phyloP scores from a whole-genome alignment of 2,797 vertebrate species.

The Bovichtus variegatus region DNA sequence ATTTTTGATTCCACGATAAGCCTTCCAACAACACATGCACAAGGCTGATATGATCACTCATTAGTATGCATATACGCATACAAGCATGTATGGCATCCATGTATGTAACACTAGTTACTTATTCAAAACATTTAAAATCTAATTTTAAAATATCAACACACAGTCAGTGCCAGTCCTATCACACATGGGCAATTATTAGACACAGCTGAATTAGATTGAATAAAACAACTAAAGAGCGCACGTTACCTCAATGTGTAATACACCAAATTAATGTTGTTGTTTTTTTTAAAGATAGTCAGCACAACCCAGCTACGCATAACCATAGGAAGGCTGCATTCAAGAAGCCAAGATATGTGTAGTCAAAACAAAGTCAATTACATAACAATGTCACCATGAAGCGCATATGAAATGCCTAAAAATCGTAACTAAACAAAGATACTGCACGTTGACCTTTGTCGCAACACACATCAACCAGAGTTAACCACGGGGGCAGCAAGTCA shows the following conservation, averaged over 20 bases:
- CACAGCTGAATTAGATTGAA: background rate
- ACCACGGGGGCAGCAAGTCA: constrained; percentile 29
- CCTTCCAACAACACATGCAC: background rate
- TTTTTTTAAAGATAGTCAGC: background rate
- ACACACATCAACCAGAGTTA: constrained; percentile 38
- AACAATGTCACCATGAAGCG: background rate
- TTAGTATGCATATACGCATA: background rate
- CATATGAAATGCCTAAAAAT: background rate
- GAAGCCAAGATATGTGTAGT: background rate
- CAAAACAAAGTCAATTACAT: background rate
- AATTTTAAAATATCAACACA: constrained; percentile 4
- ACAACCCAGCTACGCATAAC: background rate
- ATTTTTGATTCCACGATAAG: background rate
- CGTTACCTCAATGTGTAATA: background rate
- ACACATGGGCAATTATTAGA: background rate
- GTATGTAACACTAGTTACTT: background rate
- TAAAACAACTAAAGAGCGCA: background rate
- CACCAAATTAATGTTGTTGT: rapidly evolving
- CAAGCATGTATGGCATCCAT: background rate
- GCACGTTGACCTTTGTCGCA: constrained; percentile 58
- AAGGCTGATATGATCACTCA: background rate
- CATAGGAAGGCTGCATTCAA: background rate
- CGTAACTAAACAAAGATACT: background rate
- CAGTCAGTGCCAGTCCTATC: background rate
- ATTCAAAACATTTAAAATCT: background rate